Evolutionary conservation across 1,140 invertebrate genomes (phyloP).

Genomic region (Drosophila nasuta): DNA sequence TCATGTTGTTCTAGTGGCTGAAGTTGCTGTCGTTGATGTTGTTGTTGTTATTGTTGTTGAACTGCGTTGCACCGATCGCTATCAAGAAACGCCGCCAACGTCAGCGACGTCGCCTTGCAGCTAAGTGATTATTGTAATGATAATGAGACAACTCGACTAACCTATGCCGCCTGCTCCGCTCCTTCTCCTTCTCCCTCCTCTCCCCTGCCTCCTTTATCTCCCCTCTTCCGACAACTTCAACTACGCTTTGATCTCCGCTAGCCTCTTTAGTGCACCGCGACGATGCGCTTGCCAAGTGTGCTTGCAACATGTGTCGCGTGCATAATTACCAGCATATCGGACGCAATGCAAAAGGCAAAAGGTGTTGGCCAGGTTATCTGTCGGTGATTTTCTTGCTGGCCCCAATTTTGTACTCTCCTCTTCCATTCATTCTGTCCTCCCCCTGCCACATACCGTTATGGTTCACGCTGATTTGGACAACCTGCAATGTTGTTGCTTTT

Average conservation of each 20-base stretch:
- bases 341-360: slow-evolving; percentile 30
- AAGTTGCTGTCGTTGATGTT: slow-evolving; percentile 1
- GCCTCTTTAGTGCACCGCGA: slow-evolving; percentile 8
- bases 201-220: no score
- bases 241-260: slow-evolving; percentile 3
- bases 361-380: slow-evolving; percentile 44
- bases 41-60: slow-evolving; percentile 23
- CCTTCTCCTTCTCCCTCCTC: not conserved
- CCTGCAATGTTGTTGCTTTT: slow-evolving; percentile 51
- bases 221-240: not conserved
- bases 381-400: not conserved
- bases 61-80: slow-evolving; percentile 56
- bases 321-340: slow-evolving; percentile 65
- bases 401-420: not conserved
- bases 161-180: slow-evolving; percentile 42
- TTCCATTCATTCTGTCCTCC: not conserved
- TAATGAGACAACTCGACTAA: slow-evolving; percentile 68
- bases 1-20: slow-evolving; percentile 27
- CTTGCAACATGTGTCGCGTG: slow-evolving; percentile 77
- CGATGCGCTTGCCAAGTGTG: slow-evolving; percentile 35
- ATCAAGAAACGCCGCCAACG: slow-evolving; percentile 67
- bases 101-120: slow-evolving; percentile 40
- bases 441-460: slow-evolving; percentile 49
- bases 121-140: slow-evolving; percentile 78
- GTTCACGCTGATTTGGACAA: slow-evolving; percentile 72